A percentile compares a stretch with the other conserved stretches of the same genome.
Conservation (phyloP, 2,888 invertebrate species). For the Pocota personata region DNA sequence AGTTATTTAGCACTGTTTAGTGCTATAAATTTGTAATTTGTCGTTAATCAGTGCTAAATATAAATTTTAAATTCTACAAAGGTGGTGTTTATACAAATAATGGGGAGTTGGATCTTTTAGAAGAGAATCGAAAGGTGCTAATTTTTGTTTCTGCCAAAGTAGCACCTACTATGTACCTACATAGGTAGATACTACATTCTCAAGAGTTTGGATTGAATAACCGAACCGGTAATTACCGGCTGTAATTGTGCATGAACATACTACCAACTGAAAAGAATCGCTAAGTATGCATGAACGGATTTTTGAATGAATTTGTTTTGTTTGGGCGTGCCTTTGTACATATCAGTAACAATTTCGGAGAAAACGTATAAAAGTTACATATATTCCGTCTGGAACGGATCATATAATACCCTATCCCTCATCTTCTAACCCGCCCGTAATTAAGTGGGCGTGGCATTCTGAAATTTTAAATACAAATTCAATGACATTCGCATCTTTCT, state of each 20-base stretch:
- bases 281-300: neutral
- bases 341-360: too few species aligned
- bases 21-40: conserved; percentile 1
- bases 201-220: neutral
- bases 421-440: too few species aligned
- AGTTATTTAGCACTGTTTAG: conserved; percentile 16
- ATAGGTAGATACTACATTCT: neutral
- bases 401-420: too few species aligned
- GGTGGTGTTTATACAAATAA: neutral
- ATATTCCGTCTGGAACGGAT: too few species aligned
- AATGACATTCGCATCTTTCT: too few species aligned
- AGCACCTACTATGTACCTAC: too few species aligned
- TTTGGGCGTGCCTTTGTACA: neutral
- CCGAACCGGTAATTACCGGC: neutral
- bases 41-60: conserved; percentile 22
- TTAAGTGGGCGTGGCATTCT: too few species aligned
- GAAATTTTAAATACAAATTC: too few species aligned
- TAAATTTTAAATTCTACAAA: neutral
- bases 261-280: neutral
- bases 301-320: neutral
- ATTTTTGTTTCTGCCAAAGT: neutral
- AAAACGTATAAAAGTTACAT: too few species aligned
- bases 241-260: neutral
- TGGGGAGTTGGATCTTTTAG: neutral
- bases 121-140: neutral